Evolutionary conservation across 2,113 vertebrate genomes (phyloP).

Genomic region (Mirza zaza): DNA sequence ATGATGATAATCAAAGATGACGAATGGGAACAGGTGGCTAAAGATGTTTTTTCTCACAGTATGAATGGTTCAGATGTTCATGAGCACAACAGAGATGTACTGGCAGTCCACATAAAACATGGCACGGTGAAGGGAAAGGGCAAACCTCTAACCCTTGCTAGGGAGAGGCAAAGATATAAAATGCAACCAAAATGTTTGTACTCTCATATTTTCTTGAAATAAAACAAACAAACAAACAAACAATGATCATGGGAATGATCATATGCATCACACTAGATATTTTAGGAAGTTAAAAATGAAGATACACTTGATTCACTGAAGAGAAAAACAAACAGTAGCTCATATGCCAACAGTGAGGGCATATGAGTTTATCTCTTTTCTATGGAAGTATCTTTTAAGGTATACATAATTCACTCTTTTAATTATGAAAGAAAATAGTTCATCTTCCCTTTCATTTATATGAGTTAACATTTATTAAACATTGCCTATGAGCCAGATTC

Average conservation of each 20-base stretch:
- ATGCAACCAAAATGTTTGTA: no score
- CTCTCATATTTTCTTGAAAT: no score
- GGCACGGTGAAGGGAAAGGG: no score
- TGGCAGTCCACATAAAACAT: not conserved
- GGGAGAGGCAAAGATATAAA: no score
- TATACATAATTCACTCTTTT: not conserved
- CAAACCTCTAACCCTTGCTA: no score
- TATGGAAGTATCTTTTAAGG: not conserved
- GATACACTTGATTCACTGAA: not conserved
- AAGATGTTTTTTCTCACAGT: not conserved
- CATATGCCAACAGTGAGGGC: not conserved
- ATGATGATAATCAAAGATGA: not conserved
- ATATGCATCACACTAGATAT: not conserved
- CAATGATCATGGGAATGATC: not conserved
- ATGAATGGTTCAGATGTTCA: not conserved
- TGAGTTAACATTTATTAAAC: not conserved
- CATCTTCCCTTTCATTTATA: not conserved
- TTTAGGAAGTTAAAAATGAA: not conserved
- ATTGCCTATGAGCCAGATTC: not conserved
- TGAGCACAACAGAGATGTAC: not conserved
- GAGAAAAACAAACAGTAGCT: not conserved
- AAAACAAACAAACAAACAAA: no score
- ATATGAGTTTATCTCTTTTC: not conserved
- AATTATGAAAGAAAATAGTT: constrained; percentile 1
- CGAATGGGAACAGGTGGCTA: not conserved